phyloP scores from a whole-genome alignment of 2,888 invertebrate genomes.

The Tricholauxania praeusta region DNA sequence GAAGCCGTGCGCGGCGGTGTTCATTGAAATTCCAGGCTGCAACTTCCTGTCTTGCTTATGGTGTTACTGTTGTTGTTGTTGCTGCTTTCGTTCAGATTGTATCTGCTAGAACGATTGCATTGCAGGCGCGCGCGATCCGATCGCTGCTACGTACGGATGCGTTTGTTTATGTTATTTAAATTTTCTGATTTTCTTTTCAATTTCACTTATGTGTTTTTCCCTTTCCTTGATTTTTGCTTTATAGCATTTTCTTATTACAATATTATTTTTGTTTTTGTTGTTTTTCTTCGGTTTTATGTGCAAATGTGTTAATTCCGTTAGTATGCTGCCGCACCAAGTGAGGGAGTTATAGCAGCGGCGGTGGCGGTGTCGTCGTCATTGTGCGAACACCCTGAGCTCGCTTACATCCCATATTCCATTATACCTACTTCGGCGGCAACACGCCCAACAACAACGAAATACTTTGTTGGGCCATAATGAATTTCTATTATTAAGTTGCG shows the following conservation, averaged over 20 bases:
- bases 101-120: constrained; percentile 14
- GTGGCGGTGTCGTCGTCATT: background rate
- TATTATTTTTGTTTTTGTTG: background rate
- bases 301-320: constrained; percentile 11
- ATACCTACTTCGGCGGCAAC: too few relatives aligned
- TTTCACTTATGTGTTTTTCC: too few relatives aligned
- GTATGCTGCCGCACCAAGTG: background rate
- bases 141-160: background rate
- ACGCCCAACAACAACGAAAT: too few relatives aligned
- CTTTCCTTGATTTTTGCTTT: too few relatives aligned
- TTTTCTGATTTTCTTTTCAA: too few relatives aligned
- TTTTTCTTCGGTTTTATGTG: background rate
- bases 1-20: background rate
- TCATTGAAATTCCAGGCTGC: constrained; percentile 40
- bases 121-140: background rate
- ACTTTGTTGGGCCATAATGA: background rate
- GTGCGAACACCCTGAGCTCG: background rate
- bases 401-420: too few relatives aligned
- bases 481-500: constrained; percentile 29
- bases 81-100: background rate
- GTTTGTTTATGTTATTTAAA: too few relatives aligned
- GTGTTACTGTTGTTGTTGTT: background rate
- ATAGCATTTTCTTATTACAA: too few relatives aligned
- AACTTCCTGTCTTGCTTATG: constrained; percentile 40
- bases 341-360: background rate